Conservation (phyloP, 2,113 vertebrate genomes). For the Onychorhynchus coronatus region DNA sequence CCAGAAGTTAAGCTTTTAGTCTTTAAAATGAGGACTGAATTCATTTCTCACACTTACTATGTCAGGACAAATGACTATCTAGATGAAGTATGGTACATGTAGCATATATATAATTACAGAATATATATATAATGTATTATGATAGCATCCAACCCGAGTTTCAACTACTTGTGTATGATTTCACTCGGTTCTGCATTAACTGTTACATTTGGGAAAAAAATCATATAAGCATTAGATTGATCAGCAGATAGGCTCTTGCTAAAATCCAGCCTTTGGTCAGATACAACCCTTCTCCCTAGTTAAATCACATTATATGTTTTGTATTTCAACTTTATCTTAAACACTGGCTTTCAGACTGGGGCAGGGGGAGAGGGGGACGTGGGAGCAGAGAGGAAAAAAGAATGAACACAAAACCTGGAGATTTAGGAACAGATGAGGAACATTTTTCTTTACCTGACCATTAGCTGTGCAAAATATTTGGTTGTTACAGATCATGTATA, state of each 20-base stretch:
- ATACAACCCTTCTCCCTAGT: background rate
- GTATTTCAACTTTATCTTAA: background rate
- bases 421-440: fast-evolving
- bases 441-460: background rate
- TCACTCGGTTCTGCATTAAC: background rate
- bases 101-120: background rate
- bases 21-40: background rate
- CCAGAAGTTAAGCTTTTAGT: background rate
- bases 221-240: background rate
- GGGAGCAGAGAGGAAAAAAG: background rate
- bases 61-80: background rate
- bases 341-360: background rate
- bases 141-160: background rate
- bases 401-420: background rate
- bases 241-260: background rate
- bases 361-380: no score
- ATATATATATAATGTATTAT: background rate
- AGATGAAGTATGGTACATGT: background rate
- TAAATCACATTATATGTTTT: background rate
- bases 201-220: background rate
- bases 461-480: background rate
- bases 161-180: background rate
- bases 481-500: background rate
- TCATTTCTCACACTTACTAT: background rate
- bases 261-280: background rate